Conservation (phyloP, 1,140 invertebrate genomes). For the Megathymus violae region DNA sequence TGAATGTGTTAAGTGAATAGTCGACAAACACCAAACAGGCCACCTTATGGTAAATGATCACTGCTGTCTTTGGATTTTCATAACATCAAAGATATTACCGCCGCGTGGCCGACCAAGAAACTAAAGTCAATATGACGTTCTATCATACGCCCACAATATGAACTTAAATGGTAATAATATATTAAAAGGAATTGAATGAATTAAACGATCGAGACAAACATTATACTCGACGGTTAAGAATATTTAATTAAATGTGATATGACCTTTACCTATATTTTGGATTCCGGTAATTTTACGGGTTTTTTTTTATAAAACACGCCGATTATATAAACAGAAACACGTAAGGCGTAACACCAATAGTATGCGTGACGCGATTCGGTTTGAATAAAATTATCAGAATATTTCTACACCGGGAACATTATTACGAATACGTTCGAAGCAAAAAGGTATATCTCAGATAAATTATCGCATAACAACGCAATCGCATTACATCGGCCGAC, state of each 20-base stretch:
- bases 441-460: conserved; percentile 41
- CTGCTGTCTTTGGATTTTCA: too few relatives aligned
- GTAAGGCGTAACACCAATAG: conserved; percentile 1
- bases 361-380: conserved; percentile 19
- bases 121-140: too few relatives aligned
- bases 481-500: conserved; percentile 52
- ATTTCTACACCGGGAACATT: conserved; percentile 16
- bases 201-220: neutral
- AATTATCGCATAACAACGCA: conserved; percentile 52
- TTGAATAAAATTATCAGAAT: conserved; percentile 22
- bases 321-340: conserved; percentile 23
- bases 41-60: too few relatives aligned
- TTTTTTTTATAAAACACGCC: conserved; percentile 6
- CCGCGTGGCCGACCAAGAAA: too few relatives aligned
- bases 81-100: too few relatives aligned
- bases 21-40: too few relatives aligned
- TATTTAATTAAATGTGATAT: neutral
- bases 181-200: neutral
- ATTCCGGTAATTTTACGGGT: conserved; percentile 30
- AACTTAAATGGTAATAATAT: too few relatives aligned
- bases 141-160: too few relatives aligned
- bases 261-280: conserved; percentile 15
- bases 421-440: conserved; percentile 9
- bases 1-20: too few relatives aligned
- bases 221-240: neutral